Conservation (phyloP, 2,797 vertebrate genomes). For the Halcyon leucocephala region DNA sequence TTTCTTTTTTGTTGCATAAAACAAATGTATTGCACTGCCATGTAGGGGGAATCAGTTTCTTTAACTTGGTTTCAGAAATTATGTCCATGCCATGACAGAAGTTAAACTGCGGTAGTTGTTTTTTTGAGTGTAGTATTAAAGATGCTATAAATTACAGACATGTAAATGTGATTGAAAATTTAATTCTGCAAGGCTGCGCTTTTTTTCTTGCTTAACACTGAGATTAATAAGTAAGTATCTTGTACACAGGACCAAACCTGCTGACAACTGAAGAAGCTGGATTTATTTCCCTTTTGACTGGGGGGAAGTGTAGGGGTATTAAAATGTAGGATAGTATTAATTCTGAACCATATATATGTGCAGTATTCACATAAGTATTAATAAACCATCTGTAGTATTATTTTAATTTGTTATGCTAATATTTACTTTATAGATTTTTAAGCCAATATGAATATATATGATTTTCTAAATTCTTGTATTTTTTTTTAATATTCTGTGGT, state of each 20-base stretch:
- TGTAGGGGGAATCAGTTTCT: background rate
- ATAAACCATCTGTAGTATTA: slow-evolving; percentile 6
- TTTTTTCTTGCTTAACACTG: background rate
- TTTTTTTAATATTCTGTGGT: slow-evolving; percentile 74
- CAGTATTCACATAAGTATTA: background rate
- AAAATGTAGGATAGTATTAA: background rate
- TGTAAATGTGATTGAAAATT: background rate
- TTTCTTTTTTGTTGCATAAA: background rate
- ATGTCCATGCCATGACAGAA: background rate
- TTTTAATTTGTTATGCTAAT: slow-evolving; percentile 62
- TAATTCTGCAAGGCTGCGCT: background rate
- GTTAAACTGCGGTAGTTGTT: background rate
- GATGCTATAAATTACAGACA: background rate
- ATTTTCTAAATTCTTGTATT: slow-evolving; percentile 78
- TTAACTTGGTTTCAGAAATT: background rate
- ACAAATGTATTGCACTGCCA: background rate
- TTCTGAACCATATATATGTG: background rate
- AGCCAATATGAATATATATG: slow-evolving; percentile 75
- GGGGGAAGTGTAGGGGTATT: background rate
- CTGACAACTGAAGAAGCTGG: background rate
- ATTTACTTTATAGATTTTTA: slow-evolving; percentile 78
- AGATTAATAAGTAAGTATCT: background rate
- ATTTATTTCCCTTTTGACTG: background rate
- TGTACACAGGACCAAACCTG: slow-evolving; percentile 7
- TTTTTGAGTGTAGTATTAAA: background rate